A percentile compares a stretch with the other conserved stretches of the same genome.
phyloP scores from a whole-genome alignment of 2,888 invertebrate genomes.

The Luperina testacea region DNA sequence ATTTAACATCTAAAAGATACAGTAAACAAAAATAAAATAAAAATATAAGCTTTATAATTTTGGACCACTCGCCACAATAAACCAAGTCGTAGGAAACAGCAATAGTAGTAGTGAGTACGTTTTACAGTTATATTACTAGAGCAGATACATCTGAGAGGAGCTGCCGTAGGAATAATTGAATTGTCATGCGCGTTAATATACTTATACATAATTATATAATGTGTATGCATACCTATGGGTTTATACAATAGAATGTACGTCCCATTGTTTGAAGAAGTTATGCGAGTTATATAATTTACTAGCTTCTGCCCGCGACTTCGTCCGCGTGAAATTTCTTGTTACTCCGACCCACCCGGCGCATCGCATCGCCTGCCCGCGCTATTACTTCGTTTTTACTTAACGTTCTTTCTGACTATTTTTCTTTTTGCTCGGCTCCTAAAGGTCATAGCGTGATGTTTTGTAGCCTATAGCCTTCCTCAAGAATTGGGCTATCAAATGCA shows the following conservation, averaged over 20 bases:
- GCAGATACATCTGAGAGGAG: conserved; percentile 11
- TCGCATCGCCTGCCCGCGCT: too few species aligned
- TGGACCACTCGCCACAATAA: conserved; percentile 30
- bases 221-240: not conserved
- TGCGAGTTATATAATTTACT: conserved; percentile 2
- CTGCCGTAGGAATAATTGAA: conserved; percentile 42
- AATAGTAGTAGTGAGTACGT: conserved; percentile 28
- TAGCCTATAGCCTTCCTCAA: too few species aligned
- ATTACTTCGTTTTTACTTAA: too few species aligned
- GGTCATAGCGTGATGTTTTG: too few species aligned
- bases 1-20: too few species aligned
- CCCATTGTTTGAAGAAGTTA: conserved; percentile 13
- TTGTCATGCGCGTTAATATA: conserved; percentile 22
- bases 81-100: conserved; percentile 17
- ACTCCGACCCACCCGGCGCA: too few species aligned
- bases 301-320: too few species aligned
- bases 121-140: conserved; percentile 7
- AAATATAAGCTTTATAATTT: conserved; percentile 6
- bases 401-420: too few species aligned
- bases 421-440: too few species aligned
- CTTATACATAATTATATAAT: not conserved
- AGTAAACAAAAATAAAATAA: too few species aligned
- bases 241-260: conserved; percentile 3
- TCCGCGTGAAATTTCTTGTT: too few species aligned
- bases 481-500: too few species aligned